Evolutionary conservation across 2,113 vertebrate genomes (phyloP).

Genomic region (Eulacestoma nigropectus): DNA sequence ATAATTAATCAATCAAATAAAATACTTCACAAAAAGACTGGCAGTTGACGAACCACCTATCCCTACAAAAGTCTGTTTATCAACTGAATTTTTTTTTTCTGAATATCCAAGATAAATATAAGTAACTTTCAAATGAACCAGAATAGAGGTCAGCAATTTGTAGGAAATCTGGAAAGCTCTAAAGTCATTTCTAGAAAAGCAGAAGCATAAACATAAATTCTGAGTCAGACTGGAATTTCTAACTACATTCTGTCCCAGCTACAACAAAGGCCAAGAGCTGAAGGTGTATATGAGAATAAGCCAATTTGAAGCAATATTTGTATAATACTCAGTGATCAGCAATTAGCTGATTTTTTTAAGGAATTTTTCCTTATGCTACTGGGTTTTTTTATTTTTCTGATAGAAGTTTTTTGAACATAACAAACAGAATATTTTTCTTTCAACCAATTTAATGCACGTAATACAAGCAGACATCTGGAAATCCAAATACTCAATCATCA

Average conservation of each 20-base stretch:
- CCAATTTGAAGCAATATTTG: not conserved
- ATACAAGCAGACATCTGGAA: not conserved
- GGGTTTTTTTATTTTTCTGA: not conserved
- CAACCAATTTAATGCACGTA: not conserved
- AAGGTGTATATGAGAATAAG: not conserved
- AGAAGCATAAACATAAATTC: not conserved
- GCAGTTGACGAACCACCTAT: not conserved
- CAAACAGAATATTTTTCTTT: not conserved
- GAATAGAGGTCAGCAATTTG: not conserved
- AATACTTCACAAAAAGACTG: not conserved
- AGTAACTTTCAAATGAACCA: not conserved
- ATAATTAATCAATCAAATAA: not conserved
- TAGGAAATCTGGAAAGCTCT: not conserved
- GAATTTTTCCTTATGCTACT: not conserved
- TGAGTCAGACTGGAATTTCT: not conserved
- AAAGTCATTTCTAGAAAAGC: not conserved
- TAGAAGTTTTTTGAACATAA: not conserved
- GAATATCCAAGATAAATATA: not conserved
- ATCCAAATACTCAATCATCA: not conserved
- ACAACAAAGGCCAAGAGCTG: not conserved
- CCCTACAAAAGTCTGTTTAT: not conserved
- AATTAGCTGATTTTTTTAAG: not conserved
- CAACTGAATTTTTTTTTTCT: not conserved
- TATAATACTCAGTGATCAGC: not conserved
- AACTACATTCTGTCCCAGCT: not conserved